Percentiles rank a stretch among this genome's conserved stretches.
Conservation (phyloP, 2,797 vertebrate species). For the Leucoraja ocellata region DNA sequence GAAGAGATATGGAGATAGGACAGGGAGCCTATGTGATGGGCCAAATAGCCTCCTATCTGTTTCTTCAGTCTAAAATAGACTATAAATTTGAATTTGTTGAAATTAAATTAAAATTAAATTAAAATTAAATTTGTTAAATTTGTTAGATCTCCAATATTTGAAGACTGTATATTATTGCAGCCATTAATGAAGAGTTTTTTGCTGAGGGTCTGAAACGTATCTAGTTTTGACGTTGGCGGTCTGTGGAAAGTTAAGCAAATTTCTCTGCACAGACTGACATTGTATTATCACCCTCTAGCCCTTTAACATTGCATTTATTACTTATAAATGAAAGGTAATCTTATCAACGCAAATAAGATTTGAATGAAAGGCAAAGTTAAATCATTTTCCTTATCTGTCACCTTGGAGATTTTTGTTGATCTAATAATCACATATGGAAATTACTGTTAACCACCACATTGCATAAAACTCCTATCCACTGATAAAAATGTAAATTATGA, state of each 20-base stretch:
- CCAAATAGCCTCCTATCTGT: background rate
- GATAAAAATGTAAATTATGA: slow-evolving; percentile 13
- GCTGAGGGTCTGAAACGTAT: background rate
- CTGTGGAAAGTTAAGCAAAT: background rate
- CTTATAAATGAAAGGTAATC: background rate
- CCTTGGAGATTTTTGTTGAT: background rate
- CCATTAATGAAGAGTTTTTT: background rate
- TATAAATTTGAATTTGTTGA: too few relatives aligned
- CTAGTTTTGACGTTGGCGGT: background rate
- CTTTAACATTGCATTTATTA: background rate
- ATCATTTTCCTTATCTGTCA: background rate
- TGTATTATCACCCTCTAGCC: background rate
- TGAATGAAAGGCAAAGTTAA: background rate
- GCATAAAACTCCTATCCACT: background rate
- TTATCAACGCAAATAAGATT: background rate
- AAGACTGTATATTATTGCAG: background rate
- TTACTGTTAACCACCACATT: background rate
- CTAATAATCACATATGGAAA: background rate
- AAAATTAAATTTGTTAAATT: background rate
- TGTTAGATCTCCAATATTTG: background rate
- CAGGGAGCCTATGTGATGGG: background rate
- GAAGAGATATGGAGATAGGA: background rate
- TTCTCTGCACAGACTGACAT: background rate
- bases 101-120: too few relatives aligned
- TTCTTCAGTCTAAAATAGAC: background rate